These are phyloP conservation scores for Danaus melanippus DNA, from an alignment of 1,140 invertebrate genomes.

Conservation along the genomic window DNA sequence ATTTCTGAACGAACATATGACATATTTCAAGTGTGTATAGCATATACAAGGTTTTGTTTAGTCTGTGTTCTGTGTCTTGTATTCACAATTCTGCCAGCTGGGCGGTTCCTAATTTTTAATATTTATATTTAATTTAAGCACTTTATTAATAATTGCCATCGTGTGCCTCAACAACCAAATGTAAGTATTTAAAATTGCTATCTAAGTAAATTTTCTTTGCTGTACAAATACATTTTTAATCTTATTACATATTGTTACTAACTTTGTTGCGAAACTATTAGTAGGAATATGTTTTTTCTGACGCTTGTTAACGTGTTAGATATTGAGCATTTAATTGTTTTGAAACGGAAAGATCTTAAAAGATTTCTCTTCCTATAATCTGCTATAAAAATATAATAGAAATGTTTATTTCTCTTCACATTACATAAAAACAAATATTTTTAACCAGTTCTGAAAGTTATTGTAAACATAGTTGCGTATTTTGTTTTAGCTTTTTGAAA, in stretches of 20 bases:
- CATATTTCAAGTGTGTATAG: too few relatives aligned
- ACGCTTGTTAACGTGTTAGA: conserved; percentile 12
- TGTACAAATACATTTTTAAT: too few relatives aligned
- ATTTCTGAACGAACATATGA: too few relatives aligned
- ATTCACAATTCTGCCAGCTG: conserved; percentile 54
- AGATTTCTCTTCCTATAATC: too few relatives aligned
- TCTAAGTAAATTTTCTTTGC: conserved; percentile 1
- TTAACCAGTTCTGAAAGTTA: too few relatives aligned
- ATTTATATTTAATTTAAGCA: conserved; percentile 18
- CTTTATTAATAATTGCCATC: conserved; percentile 20
- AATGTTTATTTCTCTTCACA: too few relatives aligned
- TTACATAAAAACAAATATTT: too few relatives aligned
- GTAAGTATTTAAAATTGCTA: conserved; percentile 24
- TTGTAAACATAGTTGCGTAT: too few relatives aligned
- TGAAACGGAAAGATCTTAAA: too few relatives aligned
- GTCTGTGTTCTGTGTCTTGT: conserved; percentile 20
- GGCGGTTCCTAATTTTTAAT: conserved; percentile 50
- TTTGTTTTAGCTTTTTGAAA: too few relatives aligned
- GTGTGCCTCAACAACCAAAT: conserved; percentile 22
- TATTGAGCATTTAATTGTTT: too few relatives aligned
- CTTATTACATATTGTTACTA: neutral
- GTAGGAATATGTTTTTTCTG: conserved; percentile 20
- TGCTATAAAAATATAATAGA: too few relatives aligned
- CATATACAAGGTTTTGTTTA: conserved; percentile 4
- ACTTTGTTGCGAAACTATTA: conserved; percentile 28